These are phyloP conservation scores for Drosophila ananassae DNA, from an alignment of 1,140 invertebrate genomes.

Conservation along the genomic window DNA sequence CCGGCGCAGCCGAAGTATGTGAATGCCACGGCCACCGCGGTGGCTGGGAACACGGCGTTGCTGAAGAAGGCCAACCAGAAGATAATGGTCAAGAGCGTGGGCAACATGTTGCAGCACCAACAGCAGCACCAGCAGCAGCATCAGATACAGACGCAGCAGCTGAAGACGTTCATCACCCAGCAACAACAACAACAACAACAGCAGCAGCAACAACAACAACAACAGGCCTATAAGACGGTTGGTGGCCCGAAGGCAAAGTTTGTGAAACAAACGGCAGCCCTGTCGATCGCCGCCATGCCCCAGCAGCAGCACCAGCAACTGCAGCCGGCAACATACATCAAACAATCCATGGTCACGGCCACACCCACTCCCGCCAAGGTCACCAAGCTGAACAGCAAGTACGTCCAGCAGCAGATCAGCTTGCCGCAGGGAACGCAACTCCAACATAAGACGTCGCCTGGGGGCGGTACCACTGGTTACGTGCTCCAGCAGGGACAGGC, in stretches of 20 bases:
- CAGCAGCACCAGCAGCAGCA: constrained; percentile 49
- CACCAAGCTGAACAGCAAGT: constrained; percentile 61
- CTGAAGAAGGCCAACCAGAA: constrained; percentile 69
- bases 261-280: constrained; percentile 63
- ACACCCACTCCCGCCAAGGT: constrained; percentile 54
- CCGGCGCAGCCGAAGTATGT: constrained; percentile 71
- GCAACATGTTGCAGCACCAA: constrained; percentile 61
- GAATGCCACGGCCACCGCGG: constrained; percentile 40
- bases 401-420: constrained; percentile 70
- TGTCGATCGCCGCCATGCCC: constrained; percentile 69
- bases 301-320: constrained; percentile 69
- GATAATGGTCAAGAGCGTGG: constrained; percentile 67
- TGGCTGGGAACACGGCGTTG: constrained; percentile 38
- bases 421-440: constrained; percentile 76
- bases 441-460: constrained; percentile 65
- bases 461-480: constrained; percentile 39
- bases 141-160: constrained; percentile 58
- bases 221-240: constrained; percentile 45
- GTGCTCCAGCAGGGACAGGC: constrained; percentile 49
- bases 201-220: constrained; percentile 45
- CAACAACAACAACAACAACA: constrained; percentile 45
- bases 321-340: constrained; percentile 38
- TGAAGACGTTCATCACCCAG: constrained; percentile 69
- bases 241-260: constrained; percentile 61
- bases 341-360: constrained; percentile 43